Evolutionary conservation across 2,113 vertebrate species (phyloP), one percentile per base, ranked within the genome.

Genomic region (Hepsetus odoe): DNA sequence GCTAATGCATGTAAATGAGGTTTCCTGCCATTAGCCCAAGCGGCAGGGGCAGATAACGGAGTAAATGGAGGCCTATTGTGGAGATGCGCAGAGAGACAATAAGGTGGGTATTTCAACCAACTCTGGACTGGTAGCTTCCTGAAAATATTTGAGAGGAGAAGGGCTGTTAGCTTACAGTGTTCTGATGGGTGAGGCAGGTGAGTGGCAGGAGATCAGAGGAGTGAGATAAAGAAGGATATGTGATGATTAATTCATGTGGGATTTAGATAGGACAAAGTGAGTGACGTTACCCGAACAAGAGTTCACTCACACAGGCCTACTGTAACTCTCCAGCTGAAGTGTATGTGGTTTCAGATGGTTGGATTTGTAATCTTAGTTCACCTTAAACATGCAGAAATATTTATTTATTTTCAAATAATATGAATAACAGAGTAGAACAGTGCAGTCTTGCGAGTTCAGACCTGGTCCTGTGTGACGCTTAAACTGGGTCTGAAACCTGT

Each of bases 1-100:
- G 91, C 92, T 95, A 95, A 95, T 95, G 94, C 90, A 95, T 96
- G 95, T 93, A 96, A 95, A 95, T 94, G 91, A 94, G 89, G 90
- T 91, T 93, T 90, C 90, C 90, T 88, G 74, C 91, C 92, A 92
- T 94, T 93, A 94, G 91, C 88, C 64, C 88, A 89, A 83, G 81
- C 77, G 30, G 67, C 70, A 44, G 64, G 74, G 80, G 89, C 90
- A 91, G 91, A 91, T 94, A 94, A 93, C 93, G 89, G 86, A 90
- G 89, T 93, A 94, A 95, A 94, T 92, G 92, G 91, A 74, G 90
- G 88, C 61, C 28, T 55, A 26, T 10, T 76, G 30, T 26, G 33
- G 22, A 61, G 53, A 72, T 51, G 44, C 9, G 0, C 18, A 3
- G 4, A 74, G 42, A 79, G 67, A 4, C 24, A 11, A 56, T 71